Base-by-base conservation (phyloP, 1,140 invertebrate species). In the Whitmania pigra region DNA sequence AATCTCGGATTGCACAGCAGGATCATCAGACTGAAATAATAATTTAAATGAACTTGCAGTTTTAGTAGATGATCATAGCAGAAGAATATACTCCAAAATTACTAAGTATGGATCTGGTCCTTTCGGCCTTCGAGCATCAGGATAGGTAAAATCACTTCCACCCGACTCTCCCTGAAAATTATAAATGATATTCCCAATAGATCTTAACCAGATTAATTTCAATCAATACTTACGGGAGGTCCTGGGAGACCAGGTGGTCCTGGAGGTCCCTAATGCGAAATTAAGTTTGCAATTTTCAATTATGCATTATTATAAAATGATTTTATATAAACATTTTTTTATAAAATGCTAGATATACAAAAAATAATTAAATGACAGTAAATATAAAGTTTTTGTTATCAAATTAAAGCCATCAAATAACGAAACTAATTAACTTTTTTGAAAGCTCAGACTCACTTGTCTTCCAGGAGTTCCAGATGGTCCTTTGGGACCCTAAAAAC, bases 231-330 rank as follows among this genome's bases (percentile, higher is more conserved):
- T 74, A 81, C 29, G 94, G 83, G 79, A 92, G 94, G 15, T 94
- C 93, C 76, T 89, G 87, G 80, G 94, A 94, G 82, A 93, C 90
- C 67, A 94, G 80, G 67, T 87, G 88, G 4, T 90, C 83, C 89
- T 27, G 87, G 84, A 22, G 83, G 79, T 40, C 89, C 90, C 72
- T 72, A 49, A 72, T 29, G 67, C 13, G 69, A 18, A 72, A 66
- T 15, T 49, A 49, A 15, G 43, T 49, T 49, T 15, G 15, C 9
- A 15, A 15, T 49, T 49, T 49, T 15, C 5, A 49, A 49, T 49
- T 49, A 2, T 6, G 31, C 31, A 36, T 36, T 36, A 36, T 6
- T 36, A 36, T n/a, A n/a, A n/a, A n/a, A n/a, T n/a, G n/a, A n/a
- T 36, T 36, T 36, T 6, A 36, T 36, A n/a, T n/a, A n/a, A n/a